Percentiles rank a stretch among this genome's conserved stretches.
These are phyloP conservation scores for Pangasius djambal DNA, from an alignment of 2,797 vertebrate species.

Conservation along the genomic window DNA sequence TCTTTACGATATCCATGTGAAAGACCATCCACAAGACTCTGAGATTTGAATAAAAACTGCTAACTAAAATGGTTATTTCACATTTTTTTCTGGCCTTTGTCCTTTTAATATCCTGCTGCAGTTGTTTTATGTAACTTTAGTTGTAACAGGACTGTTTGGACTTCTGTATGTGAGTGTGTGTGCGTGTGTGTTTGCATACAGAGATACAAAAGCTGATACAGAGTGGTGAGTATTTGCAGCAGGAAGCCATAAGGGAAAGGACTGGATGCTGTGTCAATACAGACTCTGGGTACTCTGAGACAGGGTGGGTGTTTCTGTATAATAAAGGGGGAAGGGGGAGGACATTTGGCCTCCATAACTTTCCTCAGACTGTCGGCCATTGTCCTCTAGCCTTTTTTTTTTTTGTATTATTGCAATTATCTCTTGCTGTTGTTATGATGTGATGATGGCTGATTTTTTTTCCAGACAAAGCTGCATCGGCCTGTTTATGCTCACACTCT, in stretches of 20 bases:
- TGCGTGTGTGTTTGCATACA: constrained; percentile 11
- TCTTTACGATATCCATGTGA: background rate
- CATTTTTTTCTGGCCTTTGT: background rate
- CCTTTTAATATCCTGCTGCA: background rate
- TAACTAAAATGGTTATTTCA: background rate
- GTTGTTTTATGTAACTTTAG: background rate
- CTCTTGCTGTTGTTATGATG: constrained; percentile 63
- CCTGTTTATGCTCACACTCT: background rate
- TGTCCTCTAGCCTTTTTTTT: constrained; percentile 61
- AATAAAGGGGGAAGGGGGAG: constrained; percentile 47
- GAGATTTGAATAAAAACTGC: background rate
- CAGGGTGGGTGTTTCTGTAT: constrained; percentile 45
- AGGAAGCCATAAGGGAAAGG: constrained; percentile 70
- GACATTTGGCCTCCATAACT: constrained; percentile 52
- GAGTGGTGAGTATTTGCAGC: constrained; percentile 36
- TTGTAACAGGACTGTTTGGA: too few relatives aligned
- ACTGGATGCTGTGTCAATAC: constrained; percentile 71
- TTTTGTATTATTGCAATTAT: constrained; percentile 65
- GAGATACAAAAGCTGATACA: constrained; percentile 43
- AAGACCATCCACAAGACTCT: too few relatives aligned
- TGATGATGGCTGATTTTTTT: constrained; percentile 46
- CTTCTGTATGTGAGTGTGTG: background rate
- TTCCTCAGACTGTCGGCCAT: constrained; percentile 62
- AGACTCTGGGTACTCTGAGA: constrained; percentile 53
- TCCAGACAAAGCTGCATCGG: background rate